Evolutionary conservation across 2,888 invertebrate species (phyloP), one percentile per base, ranked within the genome.

Genomic region (Ophion obscuratus): DNA sequence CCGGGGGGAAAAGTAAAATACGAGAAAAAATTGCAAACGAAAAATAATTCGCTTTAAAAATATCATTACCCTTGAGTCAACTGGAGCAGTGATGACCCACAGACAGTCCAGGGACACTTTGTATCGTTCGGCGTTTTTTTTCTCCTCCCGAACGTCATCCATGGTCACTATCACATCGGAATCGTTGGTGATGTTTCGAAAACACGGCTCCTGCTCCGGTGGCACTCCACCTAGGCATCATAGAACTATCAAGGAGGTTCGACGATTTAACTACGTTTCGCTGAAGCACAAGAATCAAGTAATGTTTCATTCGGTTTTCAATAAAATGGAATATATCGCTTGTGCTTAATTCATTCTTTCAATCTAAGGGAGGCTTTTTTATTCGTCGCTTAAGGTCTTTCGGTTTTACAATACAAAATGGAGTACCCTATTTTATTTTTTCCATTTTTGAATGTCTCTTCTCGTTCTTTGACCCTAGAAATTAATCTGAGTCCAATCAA

Each of bases 101-200:
- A 97, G 96, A 93, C 97, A 97, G 92, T 97, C 97, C 70, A 97
- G 93, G 0, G 97, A 95, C 81, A 96, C 94, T 81, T 95, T 95
- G 90, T 96, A 95, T 74, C 94, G 93, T 81, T 93, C 94, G 11
- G 96, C 95, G 87, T 95, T 95, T 79, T 95, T 94, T 82, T 95
- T 93, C 24, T 95, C 95, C 14, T 95, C 95, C 76, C 94, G 88
- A 84, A 97, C 96, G 90, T 97, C 95, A 20, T 94, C 92, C 83
- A 95, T 95, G 87, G 95, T 95, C 85, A 97, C 95, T 89, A 95
- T 93, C 53, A 96, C 96, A 89, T 96, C 91, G 77, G 80, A 77
- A 53, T 86, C 17, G 67, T 78, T 94, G 10, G 91, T 92, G 87
- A 95, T 94, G 79, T 96, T 94, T 88, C 95, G 95, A 82, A 95